Evolutionary conservation across 2,888 invertebrate species (phyloP).

Genomic region (Chloroclysta siterata): DNA sequence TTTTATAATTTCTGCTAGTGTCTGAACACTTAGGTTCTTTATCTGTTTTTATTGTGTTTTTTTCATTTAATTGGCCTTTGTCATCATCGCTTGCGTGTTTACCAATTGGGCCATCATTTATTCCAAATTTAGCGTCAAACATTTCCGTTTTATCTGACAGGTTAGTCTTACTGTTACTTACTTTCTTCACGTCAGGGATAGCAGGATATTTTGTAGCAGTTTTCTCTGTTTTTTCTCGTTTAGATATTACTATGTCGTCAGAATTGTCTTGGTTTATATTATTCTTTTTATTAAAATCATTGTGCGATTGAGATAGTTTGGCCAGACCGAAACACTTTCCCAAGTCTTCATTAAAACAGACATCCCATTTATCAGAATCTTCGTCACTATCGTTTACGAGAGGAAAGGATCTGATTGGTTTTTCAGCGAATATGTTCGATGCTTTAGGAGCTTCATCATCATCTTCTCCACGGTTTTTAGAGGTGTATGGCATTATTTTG

Average conservation of each 20-base stretch:
- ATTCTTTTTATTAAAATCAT: not conserved
- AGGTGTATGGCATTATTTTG: not conserved
- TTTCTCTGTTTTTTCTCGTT: not conserved
- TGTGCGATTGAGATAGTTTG: constrained; percentile 7
- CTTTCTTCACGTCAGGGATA: not conserved
- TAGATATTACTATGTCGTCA: not conserved
- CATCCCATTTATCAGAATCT: constrained; percentile 58
- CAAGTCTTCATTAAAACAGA: constrained; percentile 51
- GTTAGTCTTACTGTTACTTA: not conserved
- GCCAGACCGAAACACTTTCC: constrained; percentile 15
- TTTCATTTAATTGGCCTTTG: not conserved
- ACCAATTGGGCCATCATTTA: not conserved
- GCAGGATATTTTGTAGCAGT: constrained; percentile 3
- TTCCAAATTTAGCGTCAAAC: not conserved
- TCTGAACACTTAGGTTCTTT: not conserved
- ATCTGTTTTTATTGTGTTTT: not conserved
- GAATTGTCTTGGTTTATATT: not conserved
- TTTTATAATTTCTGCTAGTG: not conserved
- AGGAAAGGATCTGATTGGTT: constrained; percentile 61
- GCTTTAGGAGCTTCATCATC: constrained; percentile 5
- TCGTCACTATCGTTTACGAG: constrained; percentile 56
- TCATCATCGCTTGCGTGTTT: not conserved
- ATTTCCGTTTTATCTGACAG: not conserved
- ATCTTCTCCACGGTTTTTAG: not conserved
- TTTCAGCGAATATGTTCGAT: constrained; percentile 41